Percentiles rank a stretch among this genome's conserved stretches.
These are phyloP conservation scores for Drosophila borealis DNA, from an alignment of 2,888 invertebrate species.

Conservation along the genomic window DNA sequence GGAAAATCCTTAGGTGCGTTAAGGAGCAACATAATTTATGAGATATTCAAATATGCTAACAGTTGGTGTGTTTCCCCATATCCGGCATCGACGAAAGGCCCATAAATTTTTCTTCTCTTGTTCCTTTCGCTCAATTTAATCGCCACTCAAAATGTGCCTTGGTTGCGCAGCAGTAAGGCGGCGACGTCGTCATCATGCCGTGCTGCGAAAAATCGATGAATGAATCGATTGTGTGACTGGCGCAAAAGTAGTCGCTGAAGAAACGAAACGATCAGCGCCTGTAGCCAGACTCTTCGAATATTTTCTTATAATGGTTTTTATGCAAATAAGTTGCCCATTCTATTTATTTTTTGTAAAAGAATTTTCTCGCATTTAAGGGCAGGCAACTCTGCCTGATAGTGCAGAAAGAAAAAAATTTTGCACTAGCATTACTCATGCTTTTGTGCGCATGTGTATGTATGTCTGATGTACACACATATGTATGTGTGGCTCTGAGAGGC, in stretches of 20 bases:
- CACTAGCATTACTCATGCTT: constrained; percentile 69
- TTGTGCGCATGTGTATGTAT: constrained; percentile 65
- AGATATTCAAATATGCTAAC: constrained; percentile 52
- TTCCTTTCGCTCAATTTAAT: constrained; percentile 23
- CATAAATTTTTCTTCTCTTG: constrained; percentile 31
- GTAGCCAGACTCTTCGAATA: not conserved
- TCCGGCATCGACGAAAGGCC: constrained; percentile 36
- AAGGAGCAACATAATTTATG: constrained; percentile 37
- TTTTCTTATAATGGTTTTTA: constrained; percentile 13
- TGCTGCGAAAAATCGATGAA: constrained; percentile 85
- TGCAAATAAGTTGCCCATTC: constrained; percentile 29
- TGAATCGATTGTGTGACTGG: constrained; percentile 83
- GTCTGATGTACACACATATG: constrained; percentile 21
- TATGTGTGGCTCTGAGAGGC: constrained; percentile 34
- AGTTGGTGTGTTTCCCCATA: constrained; percentile 29
- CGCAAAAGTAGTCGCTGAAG: constrained; percentile 21
- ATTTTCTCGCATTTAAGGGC: constrained; percentile 21
- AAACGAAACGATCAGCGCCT: not conserved
- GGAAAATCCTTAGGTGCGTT: constrained; percentile 22
- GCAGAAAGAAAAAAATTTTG: constrained; percentile 45
- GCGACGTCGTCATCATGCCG: constrained; percentile 49
- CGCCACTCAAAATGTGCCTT: constrained; percentile 68
- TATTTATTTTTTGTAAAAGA: constrained; percentile 4
- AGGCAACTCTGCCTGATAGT: constrained; percentile 69
- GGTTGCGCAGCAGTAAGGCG: constrained; percentile 68